phyloP scores from a whole-genome alignment of 2,113 vertebrate genomes.

The Zosterops pallidus region DNA sequence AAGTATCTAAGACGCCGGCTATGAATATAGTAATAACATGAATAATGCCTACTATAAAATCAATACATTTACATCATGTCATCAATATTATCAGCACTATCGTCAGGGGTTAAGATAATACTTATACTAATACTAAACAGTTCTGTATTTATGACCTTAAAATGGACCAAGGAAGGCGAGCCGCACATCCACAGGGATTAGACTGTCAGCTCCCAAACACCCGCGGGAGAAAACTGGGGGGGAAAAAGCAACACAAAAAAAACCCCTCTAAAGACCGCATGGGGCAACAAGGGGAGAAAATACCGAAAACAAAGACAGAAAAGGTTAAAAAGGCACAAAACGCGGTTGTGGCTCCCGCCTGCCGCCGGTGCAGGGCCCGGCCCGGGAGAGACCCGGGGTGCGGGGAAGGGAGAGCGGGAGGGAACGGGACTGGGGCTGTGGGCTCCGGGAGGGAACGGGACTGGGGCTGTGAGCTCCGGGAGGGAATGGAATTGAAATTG shows the following conservation, averaged over 20 bases:
- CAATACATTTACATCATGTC: background rate
- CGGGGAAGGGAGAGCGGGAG: too few species aligned
- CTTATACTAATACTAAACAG: background rate
- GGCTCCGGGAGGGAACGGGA: too few species aligned
- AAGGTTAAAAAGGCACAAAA: background rate
- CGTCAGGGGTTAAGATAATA: background rate
- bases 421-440: too few species aligned
- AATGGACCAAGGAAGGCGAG: background rate
- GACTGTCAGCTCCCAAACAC: too few species aligned
- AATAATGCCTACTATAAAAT: background rate
- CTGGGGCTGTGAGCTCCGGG: too few species aligned
- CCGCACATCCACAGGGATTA: background rate
- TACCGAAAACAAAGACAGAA: background rate
- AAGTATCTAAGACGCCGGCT: background rate
- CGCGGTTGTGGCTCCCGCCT: background rate
- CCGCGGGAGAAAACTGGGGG: too few species aligned
- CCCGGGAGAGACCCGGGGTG: too few species aligned
- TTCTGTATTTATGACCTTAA: background rate
- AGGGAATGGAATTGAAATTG: too few species aligned
- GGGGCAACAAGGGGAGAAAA: background rate
- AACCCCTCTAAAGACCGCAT: background rate
- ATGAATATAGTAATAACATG: background rate
- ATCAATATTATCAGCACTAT: background rate
- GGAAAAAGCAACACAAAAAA: too few species aligned
- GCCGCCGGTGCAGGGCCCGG: too few species aligned